Percentiles rank a stretch among this genome's conserved stretches.
phyloP scores from a whole-genome alignment of 1,140 invertebrate species.

The Drosophila teissieri region DNA sequence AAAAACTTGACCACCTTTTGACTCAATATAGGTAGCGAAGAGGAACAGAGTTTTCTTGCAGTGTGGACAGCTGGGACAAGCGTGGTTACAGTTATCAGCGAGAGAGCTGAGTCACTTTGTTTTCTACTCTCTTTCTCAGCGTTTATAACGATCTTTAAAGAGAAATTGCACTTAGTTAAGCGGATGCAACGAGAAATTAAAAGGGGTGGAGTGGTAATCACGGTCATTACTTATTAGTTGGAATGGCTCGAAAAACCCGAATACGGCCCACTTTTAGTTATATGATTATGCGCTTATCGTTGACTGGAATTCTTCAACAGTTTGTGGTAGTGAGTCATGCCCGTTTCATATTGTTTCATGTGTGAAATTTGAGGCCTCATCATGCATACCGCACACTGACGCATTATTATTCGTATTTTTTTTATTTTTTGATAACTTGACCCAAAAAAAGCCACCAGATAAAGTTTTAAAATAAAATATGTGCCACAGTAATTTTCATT shows the following conservation, averaged over 20 bases:
- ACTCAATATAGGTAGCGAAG: too few species aligned
- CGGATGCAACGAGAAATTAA: conserved; percentile 26
- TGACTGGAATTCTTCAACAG: conserved; percentile 39
- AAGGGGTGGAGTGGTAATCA: conserved; percentile 13
- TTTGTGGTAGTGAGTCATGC: conserved; percentile 46
- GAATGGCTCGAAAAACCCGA: conserved; percentile 9
- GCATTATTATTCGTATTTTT: not conserved
- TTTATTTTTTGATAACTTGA: not conserved
- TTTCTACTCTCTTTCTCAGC: conserved; percentile 27
- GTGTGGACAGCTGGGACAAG: conserved; percentile 11
- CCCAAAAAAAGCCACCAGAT: conserved; percentile 24
- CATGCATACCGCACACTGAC: conserved; percentile 32
- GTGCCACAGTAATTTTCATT: not conserved
- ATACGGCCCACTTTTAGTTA: conserved; percentile 12
- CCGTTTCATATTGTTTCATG: conserved; percentile 31
- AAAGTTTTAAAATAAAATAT: conserved; percentile 20
- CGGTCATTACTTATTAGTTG: conserved; percentile 4
- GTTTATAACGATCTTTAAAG: conserved; percentile 40
- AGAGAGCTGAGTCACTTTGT: conserved; percentile 45
- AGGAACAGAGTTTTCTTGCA: too few species aligned
- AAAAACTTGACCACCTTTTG: too few species aligned
- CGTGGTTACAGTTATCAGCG: conserved; percentile 60
- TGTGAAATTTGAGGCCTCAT: conserved; percentile 44
- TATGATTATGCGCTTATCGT: conserved; percentile 60
- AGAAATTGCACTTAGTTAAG: conserved; percentile 25